Base-by-base conservation (phyloP, 2,113 vertebrate species). In the Notechis scutatus region DNA sequence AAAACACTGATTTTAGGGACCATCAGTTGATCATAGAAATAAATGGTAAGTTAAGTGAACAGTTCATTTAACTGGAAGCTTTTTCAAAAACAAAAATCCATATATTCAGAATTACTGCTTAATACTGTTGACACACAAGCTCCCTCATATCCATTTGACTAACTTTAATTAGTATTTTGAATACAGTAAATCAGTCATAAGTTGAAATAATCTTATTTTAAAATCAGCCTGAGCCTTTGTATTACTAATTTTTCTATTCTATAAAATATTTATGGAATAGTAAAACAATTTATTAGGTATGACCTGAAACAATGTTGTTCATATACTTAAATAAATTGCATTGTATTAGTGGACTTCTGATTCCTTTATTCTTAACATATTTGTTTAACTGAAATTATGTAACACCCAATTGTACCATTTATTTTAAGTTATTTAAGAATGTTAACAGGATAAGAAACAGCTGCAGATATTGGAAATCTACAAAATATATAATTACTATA, bases 381-480 rank as follows among this genome's bases (percentile, higher is more conserved):
- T 95, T 91, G 95, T 96, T 94, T 97, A 95, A 94, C 95, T 97
- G 54, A 93, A 90, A 89, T 96, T 97, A 89, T 96, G 93, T 96
- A 95, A 94, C 96, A 93, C 95, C 97, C 97, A 97, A 91, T 93
- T 59, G 54, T 93, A 94, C 94, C 96, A 94, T 95, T 95, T 96
- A 97, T 97, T 97, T 95, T 94, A 96, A 96, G 93, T 95, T 95
- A 95, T 96, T 97, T 96, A 94, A 96, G 95, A 96, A 95, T 95
- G 94, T 94, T 95, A 97, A 93, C 93, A 96, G 96, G 90, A 96
- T 97, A 96, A 97, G 95, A 96, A 96, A 96, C 97, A 98, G 97
- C 97, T 98, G 97, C 97, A 98, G 97, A 97, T 97, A 98, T 95
- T 97, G 95, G 95, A 97, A 97, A 91, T 97, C 96, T 96, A 97